Evolutionary conservation across 2,113 vertebrate genomes (phyloP).

Genomic region (Monarcha castaneiventris): DNA sequence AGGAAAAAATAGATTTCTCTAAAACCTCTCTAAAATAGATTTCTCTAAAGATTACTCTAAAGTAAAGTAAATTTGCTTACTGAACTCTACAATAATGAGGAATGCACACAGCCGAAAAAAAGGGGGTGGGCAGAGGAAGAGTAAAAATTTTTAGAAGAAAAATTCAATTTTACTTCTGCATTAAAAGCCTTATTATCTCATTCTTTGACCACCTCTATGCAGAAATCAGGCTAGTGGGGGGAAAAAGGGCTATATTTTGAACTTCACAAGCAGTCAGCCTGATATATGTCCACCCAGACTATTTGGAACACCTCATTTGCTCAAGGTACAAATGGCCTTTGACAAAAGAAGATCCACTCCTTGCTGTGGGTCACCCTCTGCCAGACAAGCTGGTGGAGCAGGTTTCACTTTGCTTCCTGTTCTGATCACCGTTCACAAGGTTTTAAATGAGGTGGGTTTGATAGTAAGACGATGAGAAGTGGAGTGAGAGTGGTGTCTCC

Average conservation of each 20-base stretch:
- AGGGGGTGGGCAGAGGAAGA: background rate
- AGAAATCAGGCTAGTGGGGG: background rate
- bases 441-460: background rate
- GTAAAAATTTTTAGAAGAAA: background rate
- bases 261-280: background rate
- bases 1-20: background rate
- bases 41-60: background rate
- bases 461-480: background rate
- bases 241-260: background rate
- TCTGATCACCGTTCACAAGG: background rate
- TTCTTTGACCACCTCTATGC: background rate
- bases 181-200: background rate
- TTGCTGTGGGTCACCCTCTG: background rate
- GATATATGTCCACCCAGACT: background rate
- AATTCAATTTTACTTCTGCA: background rate
- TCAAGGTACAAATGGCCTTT: background rate
- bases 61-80: background rate
- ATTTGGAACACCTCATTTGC: background rate
- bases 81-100: background rate
- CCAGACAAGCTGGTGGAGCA: background rate
- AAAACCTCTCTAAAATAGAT: background rate
- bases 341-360: background rate
- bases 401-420: background rate
- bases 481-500: background rate
- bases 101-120: background rate